Percentiles rank a stretch among this genome's conserved stretches.
Evolutionary conservation across 2,113 vertebrate genomes (phyloP).

Genomic region (Craseonycteris thonglongyai): DNA sequence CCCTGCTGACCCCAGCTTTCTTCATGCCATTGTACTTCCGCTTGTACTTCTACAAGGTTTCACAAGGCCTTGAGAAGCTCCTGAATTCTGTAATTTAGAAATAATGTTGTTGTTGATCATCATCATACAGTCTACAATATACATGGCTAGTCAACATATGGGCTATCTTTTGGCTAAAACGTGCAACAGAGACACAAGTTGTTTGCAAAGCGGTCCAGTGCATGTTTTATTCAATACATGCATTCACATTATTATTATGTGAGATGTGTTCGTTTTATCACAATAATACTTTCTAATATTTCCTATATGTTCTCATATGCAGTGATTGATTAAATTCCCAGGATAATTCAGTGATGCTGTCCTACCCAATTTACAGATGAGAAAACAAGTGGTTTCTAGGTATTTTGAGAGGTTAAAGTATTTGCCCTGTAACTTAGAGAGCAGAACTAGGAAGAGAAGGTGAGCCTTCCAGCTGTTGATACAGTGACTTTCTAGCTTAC

Average conservation of each 20-base stretch:
- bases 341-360: not conserved
- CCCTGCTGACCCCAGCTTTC: not conserved
- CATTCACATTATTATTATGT: not conserved
- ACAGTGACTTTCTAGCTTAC: not conserved
- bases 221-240: not conserved
- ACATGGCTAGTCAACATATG: not conserved
- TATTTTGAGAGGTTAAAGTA: constrained; percentile 2
- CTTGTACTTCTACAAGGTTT: not conserved
- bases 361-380: not conserved
- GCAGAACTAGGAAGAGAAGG: not conserved
- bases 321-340: not conserved
- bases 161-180: constrained; percentile 29
- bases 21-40: not conserved
- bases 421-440: not conserved
- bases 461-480: not conserved
- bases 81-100: not conserved
- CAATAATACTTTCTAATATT: not conserved
- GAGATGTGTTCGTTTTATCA: not conserved
- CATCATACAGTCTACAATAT: not conserved
- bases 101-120: not conserved
- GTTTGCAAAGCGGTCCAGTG: not conserved
- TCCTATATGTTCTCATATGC: not conserved
- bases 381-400: constrained; percentile 17
- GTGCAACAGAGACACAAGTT: not conserved
- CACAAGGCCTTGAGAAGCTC: not conserved